Evolutionary conservation across 2,113 vertebrate genomes (phyloP).

Genomic region (Hypomesus transpacificus): DNA sequence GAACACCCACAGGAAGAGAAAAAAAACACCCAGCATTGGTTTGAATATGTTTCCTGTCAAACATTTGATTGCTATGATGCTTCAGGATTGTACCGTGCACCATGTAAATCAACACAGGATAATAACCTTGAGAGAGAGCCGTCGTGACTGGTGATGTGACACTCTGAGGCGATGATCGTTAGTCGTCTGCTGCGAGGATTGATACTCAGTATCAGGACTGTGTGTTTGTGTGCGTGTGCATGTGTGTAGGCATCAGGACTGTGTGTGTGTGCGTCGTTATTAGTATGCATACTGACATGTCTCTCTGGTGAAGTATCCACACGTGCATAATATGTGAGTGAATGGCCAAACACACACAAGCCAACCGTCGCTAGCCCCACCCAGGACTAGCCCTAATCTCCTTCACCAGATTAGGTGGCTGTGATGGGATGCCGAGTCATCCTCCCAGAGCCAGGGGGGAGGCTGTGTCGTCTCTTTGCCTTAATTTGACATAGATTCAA

Average conservation of each 20-base stretch:
- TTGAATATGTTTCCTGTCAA: slow-evolving; percentile 9
- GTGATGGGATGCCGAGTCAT: slow-evolving; percentile 65
- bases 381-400: not conserved
- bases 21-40: not conserved
- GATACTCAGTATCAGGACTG: too few relatives aligned
- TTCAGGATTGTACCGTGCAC: not conserved
- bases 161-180: not conserved
- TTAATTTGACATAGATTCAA: slow-evolving; percentile 46
- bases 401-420: slow-evolving; percentile 23
- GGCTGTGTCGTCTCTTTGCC: slow-evolving; percentile 30
- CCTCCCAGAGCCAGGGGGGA: slow-evolving; percentile 42
- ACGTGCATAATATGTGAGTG: not conserved
- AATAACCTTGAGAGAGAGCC: not conserved
- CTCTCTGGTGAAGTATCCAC: not conserved
- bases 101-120: not conserved
- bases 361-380: not conserved
- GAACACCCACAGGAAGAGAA: not conserved
- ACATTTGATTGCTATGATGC: not conserved
- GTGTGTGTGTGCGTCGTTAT: not conserved
- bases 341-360: not conserved
- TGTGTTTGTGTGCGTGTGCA: too few relatives aligned
- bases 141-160: not conserved
- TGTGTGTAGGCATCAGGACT: not conserved
- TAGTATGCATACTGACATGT: not conserved
- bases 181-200: too few relatives aligned